Conservation (phyloP, 2,797 vertebrate species). For the Chromis chromis region DNA sequence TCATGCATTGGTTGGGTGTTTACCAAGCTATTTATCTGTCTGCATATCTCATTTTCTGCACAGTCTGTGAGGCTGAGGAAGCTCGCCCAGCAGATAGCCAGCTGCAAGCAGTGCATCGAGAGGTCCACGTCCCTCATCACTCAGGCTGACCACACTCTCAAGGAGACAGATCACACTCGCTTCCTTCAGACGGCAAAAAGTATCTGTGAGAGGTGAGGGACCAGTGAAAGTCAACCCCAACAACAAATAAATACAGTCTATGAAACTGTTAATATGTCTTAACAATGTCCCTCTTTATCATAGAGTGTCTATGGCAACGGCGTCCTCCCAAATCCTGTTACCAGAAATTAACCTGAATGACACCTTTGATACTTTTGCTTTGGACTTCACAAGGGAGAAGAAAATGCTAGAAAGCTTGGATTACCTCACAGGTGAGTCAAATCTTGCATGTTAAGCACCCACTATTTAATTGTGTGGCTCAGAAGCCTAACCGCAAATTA, state of each 20-base stretch:
- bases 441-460: background rate
- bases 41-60: slow-evolving; percentile 31
- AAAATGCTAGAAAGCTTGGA: slow-evolving; percentile 97
- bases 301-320: slow-evolving; percentile 98
- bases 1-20: slow-evolving; percentile 21
- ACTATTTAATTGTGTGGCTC: background rate
- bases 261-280: slow-evolving; percentile 13
- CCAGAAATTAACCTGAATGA: slow-evolving; percentile 99
- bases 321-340: slow-evolving; percentile 97
- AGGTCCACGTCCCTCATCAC: slow-evolving; percentile 95
- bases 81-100: slow-evolving; percentile 95
- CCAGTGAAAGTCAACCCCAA: background rate
- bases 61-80: slow-evolving; percentile 94
- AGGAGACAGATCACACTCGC: slow-evolving; percentile 93
- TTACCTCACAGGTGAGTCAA: slow-evolving; percentile 94
- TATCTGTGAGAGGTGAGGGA: slow-evolving; percentile 92
- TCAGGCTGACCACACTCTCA: slow-evolving; percentile 95
- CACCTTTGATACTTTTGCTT: slow-evolving; percentile 95
- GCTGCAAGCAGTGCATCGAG: slow-evolving; percentile 98
- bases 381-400: slow-evolving; percentile 98
- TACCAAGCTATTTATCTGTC: slow-evolving; percentile 38
- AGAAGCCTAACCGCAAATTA: slow-evolving; percentile 3
- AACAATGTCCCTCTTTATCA: slow-evolving; percentile 42
- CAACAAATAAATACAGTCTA: background rate
- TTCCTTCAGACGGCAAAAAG: slow-evolving; percentile 98